Conservation (phyloP, 2,797 vertebrate species). For the Microctenopoma stevenorrisi region DNA sequence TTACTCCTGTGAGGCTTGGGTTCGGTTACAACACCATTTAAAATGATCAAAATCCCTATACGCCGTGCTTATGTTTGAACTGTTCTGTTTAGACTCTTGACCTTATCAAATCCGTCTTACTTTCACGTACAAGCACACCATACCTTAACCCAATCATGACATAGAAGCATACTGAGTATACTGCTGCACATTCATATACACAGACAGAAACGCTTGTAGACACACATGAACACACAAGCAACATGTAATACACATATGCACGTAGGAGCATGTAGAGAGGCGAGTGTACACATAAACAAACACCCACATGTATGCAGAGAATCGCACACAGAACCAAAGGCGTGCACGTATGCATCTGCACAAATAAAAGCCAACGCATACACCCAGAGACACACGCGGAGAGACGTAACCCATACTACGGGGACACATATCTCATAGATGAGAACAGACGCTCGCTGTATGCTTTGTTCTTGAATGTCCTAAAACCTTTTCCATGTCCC, state of each 20-base stretch:
- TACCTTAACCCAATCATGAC: neutral
- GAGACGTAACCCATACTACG: slow-evolving; percentile 8
- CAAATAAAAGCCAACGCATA: neutral
- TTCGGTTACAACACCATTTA: no score
- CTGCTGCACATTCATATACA: neutral
- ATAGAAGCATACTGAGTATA: neutral
- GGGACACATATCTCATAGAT: slow-evolving; percentile 57
- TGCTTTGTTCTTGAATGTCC: slow-evolving; percentile 72
- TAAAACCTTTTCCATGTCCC: slow-evolving; percentile 73
- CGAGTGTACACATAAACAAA: neutral
- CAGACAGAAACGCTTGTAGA: neutral
- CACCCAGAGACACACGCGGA: neutral
- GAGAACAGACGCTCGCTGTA: slow-evolving; percentile 45
- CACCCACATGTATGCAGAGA: neutral
- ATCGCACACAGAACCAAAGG: neutral
- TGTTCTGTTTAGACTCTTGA: no score
- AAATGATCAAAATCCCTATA: no score
- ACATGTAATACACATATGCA: neutral
- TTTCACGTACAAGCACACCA: neutral
- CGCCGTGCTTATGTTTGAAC: no score
- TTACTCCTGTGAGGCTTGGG: no score
- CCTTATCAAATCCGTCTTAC: no score
- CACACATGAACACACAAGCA: neutral
- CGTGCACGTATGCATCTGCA: neutral
- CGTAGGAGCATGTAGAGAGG: neutral